Base-by-base conservation (phyloP, 1,140 invertebrate genomes). In the Littorina saxatilis region DNA sequence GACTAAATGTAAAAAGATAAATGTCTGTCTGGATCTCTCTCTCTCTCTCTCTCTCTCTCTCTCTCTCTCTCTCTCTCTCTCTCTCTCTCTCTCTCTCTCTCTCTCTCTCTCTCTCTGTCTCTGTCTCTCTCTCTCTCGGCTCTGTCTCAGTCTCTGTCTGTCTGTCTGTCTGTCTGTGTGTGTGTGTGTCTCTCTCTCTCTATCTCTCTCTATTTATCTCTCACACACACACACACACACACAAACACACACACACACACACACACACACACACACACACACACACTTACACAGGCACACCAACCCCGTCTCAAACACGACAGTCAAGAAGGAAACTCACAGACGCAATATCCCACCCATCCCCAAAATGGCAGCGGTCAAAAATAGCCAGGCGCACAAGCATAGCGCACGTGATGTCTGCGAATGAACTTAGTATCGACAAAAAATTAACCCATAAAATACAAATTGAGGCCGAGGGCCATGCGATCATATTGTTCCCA, bases 141-240 rank as follows among this genome's bases (percentile, higher is more conserved):
- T 47, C 43, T 47, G 7, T 47, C 43, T 47, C 43, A 9, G 50
- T 63, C 50, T 79, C 58, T 63, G 7, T 79, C 76, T 79, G 3
- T 37, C 74, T 50, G 4, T 27, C 35, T 29, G 29, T 43, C 72
- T 43, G 15, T 43, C 29, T 39, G 9, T 43, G 20, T 43, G 9
- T 32, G 35, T 74, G 20, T 17, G 35, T 15, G 20, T 47, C 47
- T 37, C n/a, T 76, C 74, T 47, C 20, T 76, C 74, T 55, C n/a
- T 55, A 27, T 79, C 50, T 61, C 52, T 79, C 17, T 27, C 39
- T 52, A n/a, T n/a, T 47, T 50, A 75, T 47, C 11, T 40, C 27
- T 47, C 27, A 17, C 27, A 5, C 7, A 17, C 7, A 29, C n/a
- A 20, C 13, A 9, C 11, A 43, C 11, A 66, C 11, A 29, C 23